Conservation (phyloP, 2,888 invertebrate species). For the Aphodius sticticus region DNA sequence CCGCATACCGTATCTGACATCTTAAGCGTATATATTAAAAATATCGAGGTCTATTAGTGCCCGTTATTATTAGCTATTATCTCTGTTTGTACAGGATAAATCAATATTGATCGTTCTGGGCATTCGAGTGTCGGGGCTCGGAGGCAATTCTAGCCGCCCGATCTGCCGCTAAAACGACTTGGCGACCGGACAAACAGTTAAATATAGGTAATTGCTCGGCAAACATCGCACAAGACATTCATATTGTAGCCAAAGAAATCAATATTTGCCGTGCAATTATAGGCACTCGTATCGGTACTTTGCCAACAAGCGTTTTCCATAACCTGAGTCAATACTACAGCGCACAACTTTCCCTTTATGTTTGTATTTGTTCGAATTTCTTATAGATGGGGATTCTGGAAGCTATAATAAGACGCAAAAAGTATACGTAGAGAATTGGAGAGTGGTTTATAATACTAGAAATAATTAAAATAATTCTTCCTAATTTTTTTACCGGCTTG, state of each 20-base stretch:
- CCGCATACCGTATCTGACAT: not conserved
- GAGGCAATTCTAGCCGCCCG: not conserved
- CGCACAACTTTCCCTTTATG: not conserved
- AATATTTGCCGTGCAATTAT: constrained; percentile 37
- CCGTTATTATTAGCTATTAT: not conserved
- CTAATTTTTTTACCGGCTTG: too few relatives aligned
- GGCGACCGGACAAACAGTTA: constrained; percentile 13
- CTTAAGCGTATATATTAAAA: not conserved
- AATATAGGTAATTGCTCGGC: constrained; percentile 35
- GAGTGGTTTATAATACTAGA: too few relatives aligned
- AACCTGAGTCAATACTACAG: constrained; percentile 9
- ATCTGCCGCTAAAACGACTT: not conserved
- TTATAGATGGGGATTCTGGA: too few relatives aligned
- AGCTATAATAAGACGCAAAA: too few relatives aligned
- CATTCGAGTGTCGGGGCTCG: not conserved
- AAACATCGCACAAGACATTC: constrained; percentile 34
- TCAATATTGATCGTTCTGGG: not conserved
- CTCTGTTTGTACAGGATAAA: not conserved
- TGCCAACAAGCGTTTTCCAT: constrained; percentile 34
- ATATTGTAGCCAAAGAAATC: constrained; percentile 35
- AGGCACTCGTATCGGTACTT: constrained; percentile 23
- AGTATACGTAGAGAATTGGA: too few relatives aligned
- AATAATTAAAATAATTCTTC: too few relatives aligned
- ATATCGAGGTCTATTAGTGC: constrained; percentile 4
- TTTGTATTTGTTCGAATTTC: not conserved